These are phyloP conservation scores for Steinernema carpocapsae DNA, from an alignment of 2,888 invertebrate species.

Conservation along the genomic window DNA sequence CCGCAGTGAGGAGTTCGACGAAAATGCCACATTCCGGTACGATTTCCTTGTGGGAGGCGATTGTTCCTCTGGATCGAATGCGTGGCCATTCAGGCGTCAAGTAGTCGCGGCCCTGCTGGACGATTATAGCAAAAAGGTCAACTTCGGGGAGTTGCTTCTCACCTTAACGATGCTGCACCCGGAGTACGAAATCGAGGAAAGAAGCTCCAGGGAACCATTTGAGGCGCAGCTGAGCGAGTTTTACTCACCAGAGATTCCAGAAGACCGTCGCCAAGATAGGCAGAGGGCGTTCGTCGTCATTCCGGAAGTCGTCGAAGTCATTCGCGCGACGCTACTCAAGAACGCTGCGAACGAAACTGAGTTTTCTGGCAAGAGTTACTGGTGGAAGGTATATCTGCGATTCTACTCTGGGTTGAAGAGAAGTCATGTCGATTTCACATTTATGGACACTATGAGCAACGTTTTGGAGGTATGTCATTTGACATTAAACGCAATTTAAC, in stretches of 20 bases:
- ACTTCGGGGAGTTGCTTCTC: not conserved
- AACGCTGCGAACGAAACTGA: no score
- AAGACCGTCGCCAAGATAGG: not conserved
- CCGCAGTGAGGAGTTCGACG: not conserved
- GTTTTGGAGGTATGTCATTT: no score
- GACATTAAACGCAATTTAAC: no score
- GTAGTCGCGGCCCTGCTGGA: not conserved
- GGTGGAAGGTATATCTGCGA: no score
- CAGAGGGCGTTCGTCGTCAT: not conserved
- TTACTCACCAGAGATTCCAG: not conserved
- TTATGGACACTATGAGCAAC: no score
- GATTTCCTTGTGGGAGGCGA: not conserved
- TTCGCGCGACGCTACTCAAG: not conserved
- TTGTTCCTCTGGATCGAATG: not conserved
- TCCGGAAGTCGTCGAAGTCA: not conserved
- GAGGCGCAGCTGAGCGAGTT: not conserved
- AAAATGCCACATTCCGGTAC: not conserved
- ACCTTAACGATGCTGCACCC: not conserved
- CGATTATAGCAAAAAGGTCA: not conserved
- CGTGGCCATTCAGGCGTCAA: slow-evolving; percentile 7
- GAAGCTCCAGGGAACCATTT: not conserved
- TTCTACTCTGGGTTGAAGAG: no score
- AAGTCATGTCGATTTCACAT: no score
- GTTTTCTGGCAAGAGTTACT: no score
- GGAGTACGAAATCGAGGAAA: not conserved